Conservation (phyloP, 92 coral and sea anemone genomes). For the Palythoa grandiflora region DNA sequence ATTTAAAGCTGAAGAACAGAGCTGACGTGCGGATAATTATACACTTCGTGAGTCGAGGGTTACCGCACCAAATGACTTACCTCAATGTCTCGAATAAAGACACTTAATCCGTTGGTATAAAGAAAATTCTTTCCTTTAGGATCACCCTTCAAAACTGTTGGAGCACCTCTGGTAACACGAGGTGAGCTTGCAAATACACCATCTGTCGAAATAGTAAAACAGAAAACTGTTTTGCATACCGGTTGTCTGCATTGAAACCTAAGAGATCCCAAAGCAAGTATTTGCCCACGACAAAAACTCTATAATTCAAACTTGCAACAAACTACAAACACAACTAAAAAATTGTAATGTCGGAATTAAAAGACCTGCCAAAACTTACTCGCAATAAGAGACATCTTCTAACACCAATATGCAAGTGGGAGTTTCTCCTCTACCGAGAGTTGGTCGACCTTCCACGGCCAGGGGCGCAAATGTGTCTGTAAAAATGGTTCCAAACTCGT, state of each 20-base stretch:
- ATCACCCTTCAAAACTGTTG: slow-evolving; percentile 85
- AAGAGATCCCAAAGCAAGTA: background rate
- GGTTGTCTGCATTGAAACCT: background rate
- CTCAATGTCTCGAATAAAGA: slow-evolving; percentile 92
- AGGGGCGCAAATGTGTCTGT: background rate
- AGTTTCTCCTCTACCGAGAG: background rate
- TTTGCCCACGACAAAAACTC: background rate
- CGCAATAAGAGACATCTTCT: slow-evolving; percentile 26
- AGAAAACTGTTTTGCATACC: background rate
- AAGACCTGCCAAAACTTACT: slow-evolving; percentile 28
- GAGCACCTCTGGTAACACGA: slow-evolving; percentile 76
- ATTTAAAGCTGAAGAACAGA: background rate
- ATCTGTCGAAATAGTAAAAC: slow-evolving; percentile 56
- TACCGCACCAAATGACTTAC: slow-evolving; percentile 53
- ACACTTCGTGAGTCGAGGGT: background rate
- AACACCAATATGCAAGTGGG: background rate
- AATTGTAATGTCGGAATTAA: background rate
- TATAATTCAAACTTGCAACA: background rate
- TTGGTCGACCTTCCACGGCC: background rate
- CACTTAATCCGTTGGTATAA: slow-evolving; percentile 86
- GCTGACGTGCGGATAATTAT: background rate
- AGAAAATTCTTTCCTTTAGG: slow-evolving; percentile 94
- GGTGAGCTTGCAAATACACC: slow-evolving; percentile 83
- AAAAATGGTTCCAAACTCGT: slow-evolving; percentile 4
- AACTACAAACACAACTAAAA: background rate